phyloP scores from a whole-genome alignment of 2,113 vertebrate genomes.

The Myotis davidii region DNA sequence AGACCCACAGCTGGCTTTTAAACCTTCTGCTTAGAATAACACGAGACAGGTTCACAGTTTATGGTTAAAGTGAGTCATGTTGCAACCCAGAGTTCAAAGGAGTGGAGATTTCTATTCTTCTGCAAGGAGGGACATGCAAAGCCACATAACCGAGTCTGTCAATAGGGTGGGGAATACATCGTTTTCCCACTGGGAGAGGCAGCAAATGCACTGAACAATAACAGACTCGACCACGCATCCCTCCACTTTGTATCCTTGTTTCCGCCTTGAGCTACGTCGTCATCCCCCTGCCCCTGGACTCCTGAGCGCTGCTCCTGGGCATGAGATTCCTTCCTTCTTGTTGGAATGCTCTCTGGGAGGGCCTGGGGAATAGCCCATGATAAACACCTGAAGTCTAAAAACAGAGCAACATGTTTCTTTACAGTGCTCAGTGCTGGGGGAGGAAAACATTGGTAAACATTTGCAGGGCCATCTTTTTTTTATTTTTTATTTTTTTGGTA shows the following conservation, averaged over 20 bases:
- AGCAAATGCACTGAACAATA: not conserved
- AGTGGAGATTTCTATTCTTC: not conserved
- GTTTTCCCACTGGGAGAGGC: not conserved
- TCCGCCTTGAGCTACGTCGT: not conserved
- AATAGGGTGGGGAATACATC: too few relatives aligned
- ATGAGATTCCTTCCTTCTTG: not conserved
- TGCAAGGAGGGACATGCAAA: not conserved
- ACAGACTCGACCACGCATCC: too few relatives aligned
- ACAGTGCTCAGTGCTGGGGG: not conserved
- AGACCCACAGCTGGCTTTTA: not conserved
- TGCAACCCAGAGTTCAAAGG: not conserved
- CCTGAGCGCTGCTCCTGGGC: not conserved
- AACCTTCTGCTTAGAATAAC: not conserved
- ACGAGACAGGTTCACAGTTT: not conserved
- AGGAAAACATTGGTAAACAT: not conserved
- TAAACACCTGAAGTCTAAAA: not conserved
- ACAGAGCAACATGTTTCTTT: not conserved
- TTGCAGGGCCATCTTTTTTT: not conserved
- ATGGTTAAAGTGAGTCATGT: not conserved
- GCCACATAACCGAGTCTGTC: not conserved
- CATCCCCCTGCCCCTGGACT: not conserved
- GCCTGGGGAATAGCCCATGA: not conserved
- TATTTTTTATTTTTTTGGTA: too few relatives aligned
- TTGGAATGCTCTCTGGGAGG: not conserved
- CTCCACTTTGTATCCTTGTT: not conserved